Conservation (phyloP, 2,888 invertebrate species). For the Cantharis lateralis region DNA sequence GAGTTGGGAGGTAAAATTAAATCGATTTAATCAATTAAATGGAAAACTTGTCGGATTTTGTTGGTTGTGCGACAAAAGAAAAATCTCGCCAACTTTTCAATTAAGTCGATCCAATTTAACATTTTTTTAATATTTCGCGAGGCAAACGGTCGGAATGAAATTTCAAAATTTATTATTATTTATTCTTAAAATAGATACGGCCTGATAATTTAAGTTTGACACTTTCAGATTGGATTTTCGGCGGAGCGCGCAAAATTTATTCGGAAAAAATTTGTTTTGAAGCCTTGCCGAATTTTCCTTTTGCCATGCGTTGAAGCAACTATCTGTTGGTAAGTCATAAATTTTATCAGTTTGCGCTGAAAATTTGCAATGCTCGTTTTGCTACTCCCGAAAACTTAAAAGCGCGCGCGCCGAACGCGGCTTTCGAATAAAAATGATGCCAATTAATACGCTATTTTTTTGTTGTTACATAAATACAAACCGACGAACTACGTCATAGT, state of each 20-base stretch:
- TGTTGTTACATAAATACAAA: not conserved
- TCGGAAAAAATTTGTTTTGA: not conserved
- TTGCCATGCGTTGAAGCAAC: not conserved
- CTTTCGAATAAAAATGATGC: not conserved
- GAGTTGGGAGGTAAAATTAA: not conserved
- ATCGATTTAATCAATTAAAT: not conserved
- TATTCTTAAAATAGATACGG: not conserved
- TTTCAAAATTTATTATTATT: not conserved
- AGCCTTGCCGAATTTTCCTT: not conserved
- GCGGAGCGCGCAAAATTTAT: not conserved
- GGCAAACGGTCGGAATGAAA: not conserved
- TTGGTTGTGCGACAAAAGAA: not conserved
- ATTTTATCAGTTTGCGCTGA: constrained; percentile 3
- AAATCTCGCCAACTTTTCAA: not conserved
- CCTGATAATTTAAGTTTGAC: not conserved
- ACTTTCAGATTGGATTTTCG: not conserved
- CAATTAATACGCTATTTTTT: not conserved
- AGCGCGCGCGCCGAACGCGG: not conserved
- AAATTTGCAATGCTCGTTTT: not conserved
- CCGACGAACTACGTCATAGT: not conserved
- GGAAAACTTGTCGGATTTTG: not conserved
- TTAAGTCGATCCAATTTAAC: not conserved
- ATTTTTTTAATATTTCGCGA: not conserved
- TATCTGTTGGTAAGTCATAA: constrained; percentile 3
- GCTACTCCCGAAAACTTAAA: not conserved